Evolutionary conservation across 1,140 invertebrate genomes (phyloP), one percentile per base, ranked within the genome.

Genomic region (Dendrolimus punctatus): DNA sequence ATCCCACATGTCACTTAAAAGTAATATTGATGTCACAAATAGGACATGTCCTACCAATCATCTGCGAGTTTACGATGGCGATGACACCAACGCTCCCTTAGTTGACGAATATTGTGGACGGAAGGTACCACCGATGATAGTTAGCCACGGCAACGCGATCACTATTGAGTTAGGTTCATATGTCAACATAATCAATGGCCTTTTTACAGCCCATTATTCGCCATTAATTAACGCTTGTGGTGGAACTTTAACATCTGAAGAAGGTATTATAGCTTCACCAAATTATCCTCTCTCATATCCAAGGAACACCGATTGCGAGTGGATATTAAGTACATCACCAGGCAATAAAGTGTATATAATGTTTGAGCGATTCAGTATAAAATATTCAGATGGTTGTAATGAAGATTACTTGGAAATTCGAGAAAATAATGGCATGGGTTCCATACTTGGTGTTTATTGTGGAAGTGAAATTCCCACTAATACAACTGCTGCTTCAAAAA

Each of bases 381-480:
- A 92, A 61, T 68, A 85, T 5, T 94, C 92, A 45, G 91, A 93
- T 1, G 90, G 91, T 66, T 98, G 96, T 68, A 94, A 96, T 72
- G 86, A 90, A 39, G 95, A 97, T 80, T 97, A 94, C 79, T 64
- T 98, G 6, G 96, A 97, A 89, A 82, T 98, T 53, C 90, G 95
- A 10, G 90, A 93, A 82, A 70, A 85, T 0, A 76, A 89, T 69
- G 85, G 87, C 0, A 73, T 77, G 39, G 95, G 95, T 4, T 75
- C 73, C 23, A 62, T 97, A n/a, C 62, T 94, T 39, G 89, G 73
- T 4, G 84, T 92, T 5, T 95, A 89, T 70, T 98, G 95, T 83
- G 94, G 94, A 1, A 88, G 81, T 42, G 72, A 81, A 6, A 57
- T 89, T 38, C 92, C 94, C 2, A 53, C 77, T 0, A 89, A 90